Base-by-base conservation (phyloP, 2,888 invertebrate species). In the Metalampra italica region DNA sequence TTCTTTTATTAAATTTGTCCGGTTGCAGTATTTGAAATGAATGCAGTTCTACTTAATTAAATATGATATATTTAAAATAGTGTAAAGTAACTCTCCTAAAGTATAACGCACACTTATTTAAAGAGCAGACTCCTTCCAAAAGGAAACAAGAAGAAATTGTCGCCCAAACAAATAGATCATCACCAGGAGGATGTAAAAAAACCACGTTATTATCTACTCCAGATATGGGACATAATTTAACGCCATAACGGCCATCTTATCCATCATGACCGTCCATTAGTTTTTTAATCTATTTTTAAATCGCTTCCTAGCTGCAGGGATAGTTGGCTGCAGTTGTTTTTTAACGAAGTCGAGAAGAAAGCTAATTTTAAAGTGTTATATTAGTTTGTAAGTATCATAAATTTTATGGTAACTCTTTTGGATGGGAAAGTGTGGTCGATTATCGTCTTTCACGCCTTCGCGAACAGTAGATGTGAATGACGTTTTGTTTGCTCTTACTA, bases 231-330 rank as follows among this genome's bases (percentile, higher is more conserved):
- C 60, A 62, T 65, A 64, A 62, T 65, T 64, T 59, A 57, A 59
- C 59, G 54, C 54, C 54, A 53, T 54, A 62, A 53, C 60, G 52
- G 56, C 56, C 56, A 57, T 54, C 58, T 55, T 59, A 54, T 62
- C 53, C 57, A 58, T 60, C 59, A 58, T 42, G 47, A 48, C n/a
- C 29, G 54, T 44, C 48, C 53, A 63, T 63, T 61, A 59, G 57
- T 60, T 56, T 61, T 45, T 46, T 46, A 46, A 62, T 63, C 57
- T 66, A 58, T 64, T 66, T 63, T 62, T 62, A 60, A 59, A 64
- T 51, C 56, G 52, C 56, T 52, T 51, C 52, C 40, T 54, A 47
- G 53, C 52, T 45, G 22, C 34, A 3, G 42, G 15, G 50, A 41
- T 43, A 41, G 50, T 37, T 47, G 40, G 15, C 29, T 39, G 50